phyloP scores from a whole-genome alignment of 35 echinoderm and acorn worm genomes.

The Eucidaris tribuloides region DNA sequence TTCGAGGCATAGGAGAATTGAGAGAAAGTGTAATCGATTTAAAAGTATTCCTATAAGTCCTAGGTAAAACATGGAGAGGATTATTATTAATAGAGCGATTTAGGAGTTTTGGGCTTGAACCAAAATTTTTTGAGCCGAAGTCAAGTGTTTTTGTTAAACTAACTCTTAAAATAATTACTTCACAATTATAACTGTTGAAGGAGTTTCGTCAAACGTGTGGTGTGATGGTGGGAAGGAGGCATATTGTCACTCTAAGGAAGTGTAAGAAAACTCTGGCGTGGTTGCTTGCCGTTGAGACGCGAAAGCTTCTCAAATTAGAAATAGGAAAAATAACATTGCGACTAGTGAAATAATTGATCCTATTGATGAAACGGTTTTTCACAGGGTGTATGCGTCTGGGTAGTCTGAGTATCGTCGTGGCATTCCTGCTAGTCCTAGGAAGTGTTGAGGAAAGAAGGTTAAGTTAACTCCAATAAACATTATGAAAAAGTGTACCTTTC shows the following conservation, averaged over 20 bases:
- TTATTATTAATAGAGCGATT: neutral
- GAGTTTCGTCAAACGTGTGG: slow-evolving; percentile 75
- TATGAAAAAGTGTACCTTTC: slow-evolving; percentile 62
- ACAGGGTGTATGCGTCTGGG: slow-evolving; percentile 75
- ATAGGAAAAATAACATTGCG: slow-evolving; percentile 50
- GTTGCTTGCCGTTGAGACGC: neutral
- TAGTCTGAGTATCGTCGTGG: slow-evolving; percentile 85
- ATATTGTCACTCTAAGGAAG: slow-evolving; percentile 70
- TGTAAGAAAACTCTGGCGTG: neutral
- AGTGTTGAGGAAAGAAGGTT: slow-evolving; percentile 89
- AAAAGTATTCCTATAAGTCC: slow-evolving; percentile 38
- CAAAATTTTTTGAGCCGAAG: slow-evolving; percentile 58
- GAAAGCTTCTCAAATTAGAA: slow-evolving; percentile 61
- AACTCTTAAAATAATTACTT: slow-evolving; percentile 44
- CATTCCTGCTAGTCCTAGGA: slow-evolving; percentile 78
- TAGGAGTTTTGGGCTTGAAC: slow-evolving; percentile 32
- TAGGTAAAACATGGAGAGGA: slow-evolving; percentile 47
- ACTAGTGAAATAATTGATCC: slow-evolving; percentile 53
- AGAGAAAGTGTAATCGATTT: slow-evolving; percentile 48
- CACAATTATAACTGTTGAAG: neutral
- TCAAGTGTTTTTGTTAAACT: slow-evolving; percentile 67
- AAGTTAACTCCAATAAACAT: slow-evolving; percentile 84
- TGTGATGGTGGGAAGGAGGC: slow-evolving; percentile 51
- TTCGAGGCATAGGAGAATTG: slow-evolving; percentile 46
- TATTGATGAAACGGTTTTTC: slow-evolving; percentile 65